These are phyloP conservation scores for Julus scandinavius DNA, from an alignment of 2,888 invertebrate genomes.

Conservation along the genomic window DNA sequence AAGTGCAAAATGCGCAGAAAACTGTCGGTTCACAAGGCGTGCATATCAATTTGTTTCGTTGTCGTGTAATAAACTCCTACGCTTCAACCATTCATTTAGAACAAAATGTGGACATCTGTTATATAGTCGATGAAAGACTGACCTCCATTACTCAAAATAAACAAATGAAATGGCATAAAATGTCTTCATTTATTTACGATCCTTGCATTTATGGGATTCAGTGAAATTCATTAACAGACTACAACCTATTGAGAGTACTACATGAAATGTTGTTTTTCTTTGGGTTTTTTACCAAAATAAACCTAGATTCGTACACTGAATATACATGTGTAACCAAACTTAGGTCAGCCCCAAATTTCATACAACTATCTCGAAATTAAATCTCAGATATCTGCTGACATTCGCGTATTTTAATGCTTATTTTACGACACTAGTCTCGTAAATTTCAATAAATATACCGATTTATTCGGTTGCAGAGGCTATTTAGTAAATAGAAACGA, in stretches of 20 bases:
- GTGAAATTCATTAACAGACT: not conserved
- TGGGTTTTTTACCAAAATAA: too few species aligned
- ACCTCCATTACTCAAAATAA: not conserved
- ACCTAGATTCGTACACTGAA: too few species aligned
- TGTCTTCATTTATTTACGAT: conserved; percentile 9
- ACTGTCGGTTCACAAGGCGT: not conserved
- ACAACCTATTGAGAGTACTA: not conserved
- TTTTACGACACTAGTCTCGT: too few species aligned
- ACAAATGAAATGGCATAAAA: not conserved
- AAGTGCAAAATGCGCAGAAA: conserved; percentile 29
- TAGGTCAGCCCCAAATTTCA: too few species aligned
- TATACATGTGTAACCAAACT: too few species aligned
- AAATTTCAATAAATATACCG: too few species aligned
- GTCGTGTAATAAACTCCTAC: not conserved
- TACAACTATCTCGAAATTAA: too few species aligned
- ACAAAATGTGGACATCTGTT: not conserved
- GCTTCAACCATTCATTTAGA: not conserved
- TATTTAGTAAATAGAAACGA: too few species aligned
- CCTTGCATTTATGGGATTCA: not conserved
- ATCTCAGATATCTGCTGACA: too few species aligned
- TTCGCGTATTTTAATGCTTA: too few species aligned
- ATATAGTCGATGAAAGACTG: not conserved
- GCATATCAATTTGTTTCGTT: conserved; percentile 39
- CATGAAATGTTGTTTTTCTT: too few species aligned
- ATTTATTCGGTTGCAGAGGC: too few species aligned